phyloP scores from a whole-genome alignment of 2,888 invertebrate species.

The Crepidodera aurea region DNA sequence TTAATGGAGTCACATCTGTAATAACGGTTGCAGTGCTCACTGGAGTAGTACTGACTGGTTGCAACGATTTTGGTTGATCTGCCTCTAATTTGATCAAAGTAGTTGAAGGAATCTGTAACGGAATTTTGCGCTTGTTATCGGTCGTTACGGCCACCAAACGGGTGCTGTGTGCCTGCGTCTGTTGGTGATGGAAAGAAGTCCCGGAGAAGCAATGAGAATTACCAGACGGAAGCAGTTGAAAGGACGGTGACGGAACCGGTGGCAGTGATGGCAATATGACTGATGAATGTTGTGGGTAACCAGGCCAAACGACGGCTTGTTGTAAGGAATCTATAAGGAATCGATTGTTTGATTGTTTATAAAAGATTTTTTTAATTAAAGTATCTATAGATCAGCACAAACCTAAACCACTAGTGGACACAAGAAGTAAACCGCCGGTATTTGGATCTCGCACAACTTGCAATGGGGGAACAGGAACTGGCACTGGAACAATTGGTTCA shows the following conservation, averaged over 20 bases:
- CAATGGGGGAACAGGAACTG: conserved; percentile 76
- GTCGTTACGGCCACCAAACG: conserved; percentile 71
- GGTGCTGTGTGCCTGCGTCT: conserved; percentile 74
- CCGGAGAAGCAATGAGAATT: conserved; percentile 68
- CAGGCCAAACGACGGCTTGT: conserved; percentile 79
- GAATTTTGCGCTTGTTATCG: conserved; percentile 63
- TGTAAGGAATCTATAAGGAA: conserved; percentile 69
- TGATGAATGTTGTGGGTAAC: conserved; percentile 66
- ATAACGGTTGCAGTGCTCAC: conserved; percentile 57
- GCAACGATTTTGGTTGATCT: conserved; percentile 61
- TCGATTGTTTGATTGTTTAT: too few species aligned
- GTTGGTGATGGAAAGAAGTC: conserved; percentile 69
- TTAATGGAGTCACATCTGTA: conserved; percentile 65
- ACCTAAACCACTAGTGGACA: conserved; percentile 75
- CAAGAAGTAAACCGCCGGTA: conserved; percentile 81
- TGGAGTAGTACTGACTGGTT: conserved; percentile 56
- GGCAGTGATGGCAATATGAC: conserved; percentile 62
- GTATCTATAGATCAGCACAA: too few species aligned
- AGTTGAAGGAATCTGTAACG: conserved; percentile 62
- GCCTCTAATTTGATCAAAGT: conserved; percentile 78
- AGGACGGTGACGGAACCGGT: conserved; percentile 71
- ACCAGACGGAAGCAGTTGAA: conserved; percentile 68
- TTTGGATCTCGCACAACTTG: conserved; percentile 87
- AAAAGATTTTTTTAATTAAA: too few species aligned
- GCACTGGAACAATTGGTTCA: conserved; percentile 75